These are phyloP conservation scores for Drosophila sechellia DNA, from an alignment of 1,140 invertebrate genomes.

Conservation along the genomic window DNA sequence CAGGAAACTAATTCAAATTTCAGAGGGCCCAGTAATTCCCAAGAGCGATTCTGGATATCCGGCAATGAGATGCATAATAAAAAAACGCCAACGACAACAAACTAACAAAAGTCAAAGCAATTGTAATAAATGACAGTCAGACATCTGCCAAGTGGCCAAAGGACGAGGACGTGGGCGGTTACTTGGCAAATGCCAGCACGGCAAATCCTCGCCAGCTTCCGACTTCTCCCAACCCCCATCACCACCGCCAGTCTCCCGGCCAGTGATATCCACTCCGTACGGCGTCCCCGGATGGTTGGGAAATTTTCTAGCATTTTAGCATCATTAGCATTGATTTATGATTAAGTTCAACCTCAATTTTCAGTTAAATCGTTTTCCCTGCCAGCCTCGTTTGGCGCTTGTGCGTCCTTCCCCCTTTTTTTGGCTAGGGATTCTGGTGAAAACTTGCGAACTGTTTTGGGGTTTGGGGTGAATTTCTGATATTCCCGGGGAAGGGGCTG, in stretches of 20 bases:
- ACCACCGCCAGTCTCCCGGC: constrained; percentile 5
- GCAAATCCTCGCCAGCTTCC: constrained; percentile 60
- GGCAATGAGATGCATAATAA: constrained; percentile 54
- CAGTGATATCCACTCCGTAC: constrained; percentile 77
- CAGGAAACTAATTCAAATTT: constrained; percentile 40
- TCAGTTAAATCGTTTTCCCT: constrained; percentile 83
- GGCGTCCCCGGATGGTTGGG: constrained; percentile 48
- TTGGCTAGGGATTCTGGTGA: constrained; percentile 24
- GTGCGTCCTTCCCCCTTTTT: constrained; percentile 27
- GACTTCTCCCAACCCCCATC: too few species aligned
- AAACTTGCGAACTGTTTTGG: constrained; percentile 41
- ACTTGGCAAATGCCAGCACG: constrained; percentile 73
- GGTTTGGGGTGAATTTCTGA: neutral
- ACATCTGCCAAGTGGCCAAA: constrained; percentile 71
- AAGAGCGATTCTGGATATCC: constrained; percentile 31
- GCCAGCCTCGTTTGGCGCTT: constrained; percentile 46
- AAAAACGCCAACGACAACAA: constrained; percentile 64
- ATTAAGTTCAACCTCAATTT: constrained; percentile 85
- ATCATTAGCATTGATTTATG: constrained; percentile 85
- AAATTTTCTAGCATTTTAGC: constrained; percentile 84
- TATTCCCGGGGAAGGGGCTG: neutral
- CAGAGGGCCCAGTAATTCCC: constrained; percentile 17
- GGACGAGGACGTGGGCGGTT: constrained; percentile 12
- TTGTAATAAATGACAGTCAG: constrained; percentile 84
- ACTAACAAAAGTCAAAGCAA: constrained; percentile 84